These are phyloP conservation scores for Campopleginae sp. DNA, from an alignment of 2,888 invertebrate genomes.

Conservation along the genomic window DNA sequence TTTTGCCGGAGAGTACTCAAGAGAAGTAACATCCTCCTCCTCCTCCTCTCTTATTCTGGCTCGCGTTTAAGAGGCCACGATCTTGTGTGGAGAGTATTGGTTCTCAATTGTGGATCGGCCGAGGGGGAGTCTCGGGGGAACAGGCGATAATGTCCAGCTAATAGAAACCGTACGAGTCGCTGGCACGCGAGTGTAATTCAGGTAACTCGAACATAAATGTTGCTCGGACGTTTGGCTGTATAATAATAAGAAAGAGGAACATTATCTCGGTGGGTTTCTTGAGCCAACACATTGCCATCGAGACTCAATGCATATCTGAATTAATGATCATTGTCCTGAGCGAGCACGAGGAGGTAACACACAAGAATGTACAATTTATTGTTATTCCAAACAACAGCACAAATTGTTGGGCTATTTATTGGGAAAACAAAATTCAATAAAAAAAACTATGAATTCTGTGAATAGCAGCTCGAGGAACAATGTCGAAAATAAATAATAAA, in stretches of 20 bases:
- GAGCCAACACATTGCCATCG: slow-evolving; percentile 15
- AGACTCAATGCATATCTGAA: slow-evolving; percentile 56
- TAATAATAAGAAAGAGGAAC: slow-evolving; percentile 59
- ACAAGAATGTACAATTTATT: background rate
- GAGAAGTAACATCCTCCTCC: slow-evolving; percentile 32
- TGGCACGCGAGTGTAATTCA: slow-evolving; percentile 70
- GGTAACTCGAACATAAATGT: slow-evolving; percentile 65
- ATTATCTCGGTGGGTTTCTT: slow-evolving; percentile 52
- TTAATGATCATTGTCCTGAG: slow-evolving; percentile 52
- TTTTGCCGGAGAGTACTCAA: slow-evolving; percentile 41
- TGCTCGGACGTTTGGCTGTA: slow-evolving; percentile 28
- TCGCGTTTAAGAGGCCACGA: background rate
- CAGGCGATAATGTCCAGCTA: slow-evolving; percentile 67
- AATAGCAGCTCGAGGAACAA: background rate
- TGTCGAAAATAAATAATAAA: background rate
- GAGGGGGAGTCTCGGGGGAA: slow-evolving; percentile 26
- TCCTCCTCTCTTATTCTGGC: slow-evolving; percentile 31
- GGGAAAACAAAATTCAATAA: background rate
- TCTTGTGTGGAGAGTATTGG: background rate
- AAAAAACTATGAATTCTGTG: background rate
- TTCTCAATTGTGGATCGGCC: background rate
- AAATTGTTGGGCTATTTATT: background rate
- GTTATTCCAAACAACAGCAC: background rate
- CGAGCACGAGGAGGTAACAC: background rate
- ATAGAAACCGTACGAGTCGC: slow-evolving; percentile 69